These are phyloP conservation scores for Corvus hawaiiensis DNA, from an alignment of 2,113 vertebrate species.

Conservation along the genomic window DNA sequence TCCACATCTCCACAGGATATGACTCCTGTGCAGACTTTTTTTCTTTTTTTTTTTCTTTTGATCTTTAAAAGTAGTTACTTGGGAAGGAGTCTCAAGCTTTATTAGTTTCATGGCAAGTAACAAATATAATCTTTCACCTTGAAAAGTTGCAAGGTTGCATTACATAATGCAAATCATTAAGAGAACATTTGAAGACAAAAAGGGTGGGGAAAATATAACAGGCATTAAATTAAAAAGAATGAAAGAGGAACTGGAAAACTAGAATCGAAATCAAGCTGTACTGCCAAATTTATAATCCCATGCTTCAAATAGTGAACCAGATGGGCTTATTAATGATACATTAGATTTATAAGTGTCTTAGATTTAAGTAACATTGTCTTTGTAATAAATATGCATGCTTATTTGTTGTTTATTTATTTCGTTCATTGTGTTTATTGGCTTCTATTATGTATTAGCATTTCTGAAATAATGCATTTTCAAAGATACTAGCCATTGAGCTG, in stretches of 20 bases:
- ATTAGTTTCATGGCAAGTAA: not conserved
- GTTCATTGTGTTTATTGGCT: not conserved
- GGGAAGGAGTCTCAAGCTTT: not conserved
- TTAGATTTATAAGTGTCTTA: not conserved
- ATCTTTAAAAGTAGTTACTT: not conserved
- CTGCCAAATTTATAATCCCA: not conserved
- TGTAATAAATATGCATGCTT: not conserved
- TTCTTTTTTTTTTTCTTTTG: not conserved
- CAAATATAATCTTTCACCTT: not conserved
- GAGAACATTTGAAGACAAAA: not conserved
- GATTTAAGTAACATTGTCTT: not conserved
- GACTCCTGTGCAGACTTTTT: not conserved
- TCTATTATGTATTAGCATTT: not conserved
- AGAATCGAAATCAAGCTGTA: not conserved
- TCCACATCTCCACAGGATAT: not conserved
- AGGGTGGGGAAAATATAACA: not conserved
- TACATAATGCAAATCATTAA: rapidly evolving
- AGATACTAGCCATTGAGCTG: not conserved
- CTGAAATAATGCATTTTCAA: not conserved
- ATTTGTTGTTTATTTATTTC: not conserved
- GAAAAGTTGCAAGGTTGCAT: not conserved
- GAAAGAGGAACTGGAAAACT: not conserved
- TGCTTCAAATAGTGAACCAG: not conserved
- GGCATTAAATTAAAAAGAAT: not conserved
- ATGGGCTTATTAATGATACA: not conserved